These are phyloP conservation scores for Galaxea fascicularis DNA, from an alignment of 92 coral and sea anemone species.

Conservation along the genomic window DNA sequence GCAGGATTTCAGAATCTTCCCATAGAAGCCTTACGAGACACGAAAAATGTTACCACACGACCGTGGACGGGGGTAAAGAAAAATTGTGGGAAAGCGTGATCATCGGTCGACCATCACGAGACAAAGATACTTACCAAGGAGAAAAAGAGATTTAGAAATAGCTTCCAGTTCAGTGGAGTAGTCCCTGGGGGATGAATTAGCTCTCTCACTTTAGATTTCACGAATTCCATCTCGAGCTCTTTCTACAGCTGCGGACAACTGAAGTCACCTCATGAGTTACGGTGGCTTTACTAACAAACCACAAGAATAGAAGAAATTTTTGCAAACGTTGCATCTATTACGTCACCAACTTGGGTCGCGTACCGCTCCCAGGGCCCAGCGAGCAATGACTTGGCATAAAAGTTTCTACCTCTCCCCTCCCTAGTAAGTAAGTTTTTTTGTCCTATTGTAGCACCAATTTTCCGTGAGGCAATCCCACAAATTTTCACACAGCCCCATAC, in stretches of 20 bases:
- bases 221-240: constrained; percentile 11
- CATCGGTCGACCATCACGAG: no score
- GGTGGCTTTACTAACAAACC: background rate
- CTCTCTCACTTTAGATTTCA: constrained; percentile 25
- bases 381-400: background rate
- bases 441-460: no score
- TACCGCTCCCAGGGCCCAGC: constrained; percentile 2
- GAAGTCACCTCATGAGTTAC: background rate
- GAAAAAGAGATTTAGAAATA: constrained; percentile 24
- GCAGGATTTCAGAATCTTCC: background rate
- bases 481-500: no score
- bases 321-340: background rate
- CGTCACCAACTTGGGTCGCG: background rate
- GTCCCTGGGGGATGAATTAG: constrained; percentile 63
- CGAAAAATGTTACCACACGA: background rate
- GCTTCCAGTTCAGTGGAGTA: constrained; percentile 55
- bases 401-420: no score
- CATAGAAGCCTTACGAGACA: background rate
- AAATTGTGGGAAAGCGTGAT: background rate
- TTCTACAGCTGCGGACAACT: background rate
- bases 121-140: constrained; percentile 37
- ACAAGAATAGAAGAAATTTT: no score
- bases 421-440: no score
- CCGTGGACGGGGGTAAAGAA: no score
- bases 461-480: no score